phyloP scores from a whole-genome alignment of 2,113 vertebrate species.

The Macrotis lagotis region DNA sequence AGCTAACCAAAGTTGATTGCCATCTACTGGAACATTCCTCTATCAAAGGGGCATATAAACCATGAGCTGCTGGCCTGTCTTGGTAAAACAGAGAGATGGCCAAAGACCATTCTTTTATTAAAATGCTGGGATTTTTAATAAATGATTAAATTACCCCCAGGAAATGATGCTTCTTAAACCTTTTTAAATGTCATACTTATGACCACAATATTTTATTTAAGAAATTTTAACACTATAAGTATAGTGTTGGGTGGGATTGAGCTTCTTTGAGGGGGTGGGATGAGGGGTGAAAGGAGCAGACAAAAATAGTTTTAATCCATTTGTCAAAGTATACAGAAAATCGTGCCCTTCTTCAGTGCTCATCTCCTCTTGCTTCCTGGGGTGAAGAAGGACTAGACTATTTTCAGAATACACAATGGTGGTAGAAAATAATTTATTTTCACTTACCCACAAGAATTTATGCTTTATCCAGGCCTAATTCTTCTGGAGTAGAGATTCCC shows the following conservation, averaged over 20 bases:
- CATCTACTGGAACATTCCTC: no score
- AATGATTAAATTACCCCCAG: neutral
- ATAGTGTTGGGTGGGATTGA: neutral
- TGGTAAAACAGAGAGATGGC: neutral
- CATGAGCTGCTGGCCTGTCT: neutral
- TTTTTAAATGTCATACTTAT: neutral
- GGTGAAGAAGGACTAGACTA: neutral
- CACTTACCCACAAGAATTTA: constrained; percentile 82
- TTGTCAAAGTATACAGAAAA: neutral
- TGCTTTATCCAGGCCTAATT: constrained; percentile 93
- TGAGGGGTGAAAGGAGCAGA: neutral
- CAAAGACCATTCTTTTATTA: neutral
- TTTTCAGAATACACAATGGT: neutral
- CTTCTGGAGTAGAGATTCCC: constrained; percentile 97
- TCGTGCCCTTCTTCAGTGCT: neutral
- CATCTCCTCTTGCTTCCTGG: neutral
- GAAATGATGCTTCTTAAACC: neutral
- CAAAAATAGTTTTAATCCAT: neutral
- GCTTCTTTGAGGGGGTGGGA: neutral
- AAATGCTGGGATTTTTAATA: neutral
- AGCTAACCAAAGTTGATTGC: neutral
- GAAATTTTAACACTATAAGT: neutral
- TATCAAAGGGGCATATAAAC: neutral
- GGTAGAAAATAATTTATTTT: neutral
- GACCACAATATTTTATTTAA: neutral